phyloP scores from a whole-genome alignment of 2,888 invertebrate species.

The Ceriagrion tenellum region DNA sequence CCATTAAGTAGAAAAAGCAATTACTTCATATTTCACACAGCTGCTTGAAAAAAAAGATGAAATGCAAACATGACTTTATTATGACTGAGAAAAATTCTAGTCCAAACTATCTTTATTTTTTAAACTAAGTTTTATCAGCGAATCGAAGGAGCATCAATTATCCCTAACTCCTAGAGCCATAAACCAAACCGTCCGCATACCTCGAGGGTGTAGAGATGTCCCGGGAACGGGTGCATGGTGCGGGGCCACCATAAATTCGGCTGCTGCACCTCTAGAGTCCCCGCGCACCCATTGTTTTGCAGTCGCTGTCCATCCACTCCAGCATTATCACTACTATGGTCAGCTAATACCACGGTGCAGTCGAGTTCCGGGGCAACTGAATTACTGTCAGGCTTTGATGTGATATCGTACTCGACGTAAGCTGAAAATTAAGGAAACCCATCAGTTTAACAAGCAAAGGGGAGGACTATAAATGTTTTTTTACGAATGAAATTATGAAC shows the following conservation, averaged over 20 bases:
- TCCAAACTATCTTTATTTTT: too few relatives aligned
- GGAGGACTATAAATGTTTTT: neutral
- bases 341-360: constrained; percentile 66
- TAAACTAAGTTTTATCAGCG: too few relatives aligned
- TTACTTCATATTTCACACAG: too few relatives aligned
- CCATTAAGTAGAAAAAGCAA: too few relatives aligned
- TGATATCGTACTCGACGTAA: constrained; percentile 68
- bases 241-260: constrained; percentile 74
- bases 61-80: too few relatives aligned
- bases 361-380: constrained; percentile 9
- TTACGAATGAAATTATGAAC: too few relatives aligned
- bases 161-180: too few relatives aligned
- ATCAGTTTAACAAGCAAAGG: neutral
- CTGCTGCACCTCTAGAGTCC: constrained; percentile 71
- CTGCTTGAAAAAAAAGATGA: too few relatives aligned
- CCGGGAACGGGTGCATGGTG: constrained; percentile 71
- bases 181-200: constrained; percentile 69
- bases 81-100: too few relatives aligned
- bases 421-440: constrained; percentile 52
- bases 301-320: neutral
- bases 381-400: constrained; percentile 18
- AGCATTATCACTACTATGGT: neutral
- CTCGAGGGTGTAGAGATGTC: constrained; percentile 73
- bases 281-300: constrained; percentile 70
- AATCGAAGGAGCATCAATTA: too few relatives aligned